phyloP scores from a whole-genome alignment of 2,797 vertebrate species.

The Coendou prehensilis region DNA sequence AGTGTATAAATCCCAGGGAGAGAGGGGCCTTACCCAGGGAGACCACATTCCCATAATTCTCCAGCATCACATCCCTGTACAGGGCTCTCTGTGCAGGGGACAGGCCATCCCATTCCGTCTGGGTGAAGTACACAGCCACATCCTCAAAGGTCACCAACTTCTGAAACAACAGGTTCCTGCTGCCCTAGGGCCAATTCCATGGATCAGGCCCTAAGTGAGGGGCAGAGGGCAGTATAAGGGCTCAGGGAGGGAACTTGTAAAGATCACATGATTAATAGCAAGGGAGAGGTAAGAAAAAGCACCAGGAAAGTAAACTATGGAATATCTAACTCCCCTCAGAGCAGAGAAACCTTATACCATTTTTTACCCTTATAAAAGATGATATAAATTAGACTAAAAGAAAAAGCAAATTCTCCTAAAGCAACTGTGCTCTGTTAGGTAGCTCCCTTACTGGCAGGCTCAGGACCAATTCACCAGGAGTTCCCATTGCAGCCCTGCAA shows the following conservation, averaged over 20 bases:
- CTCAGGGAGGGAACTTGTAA: conserved; percentile 62
- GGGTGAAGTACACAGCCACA: conserved; percentile 84
- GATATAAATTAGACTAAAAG: neutral
- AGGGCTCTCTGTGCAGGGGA: conserved; percentile 79
- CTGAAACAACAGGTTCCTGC: conserved; percentile 86
- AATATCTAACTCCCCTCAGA: neutral
- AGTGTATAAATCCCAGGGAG: neutral
- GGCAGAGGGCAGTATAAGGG: conserved; percentile 82
- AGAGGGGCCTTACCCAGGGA: conserved; percentile 79
- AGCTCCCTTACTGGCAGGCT: neutral
- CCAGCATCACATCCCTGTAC: conserved; percentile 86
- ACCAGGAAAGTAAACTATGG: neutral
- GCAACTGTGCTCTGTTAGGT: neutral
- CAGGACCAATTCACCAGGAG: neutral
- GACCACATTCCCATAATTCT: conserved; percentile 82
- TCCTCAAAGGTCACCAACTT: conserved; percentile 85
- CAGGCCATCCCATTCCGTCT: conserved; percentile 77
- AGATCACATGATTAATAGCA: conserved; percentile 46
- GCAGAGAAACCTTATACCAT: conserved; percentile 32
- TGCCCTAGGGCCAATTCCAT: conserved; percentile 83
- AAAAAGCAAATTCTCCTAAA: conserved; percentile 26
- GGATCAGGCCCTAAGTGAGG: conserved; percentile 83
- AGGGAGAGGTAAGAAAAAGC: conserved; percentile 23
- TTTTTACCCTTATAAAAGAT: conserved; percentile 22
- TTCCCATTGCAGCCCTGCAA: neutral